A percentile compares a stretch with the other conserved stretches of the same genome.
Conservation (phyloP, 1,140 invertebrate species). For the Thaumatotibia leucotreta region DNA sequence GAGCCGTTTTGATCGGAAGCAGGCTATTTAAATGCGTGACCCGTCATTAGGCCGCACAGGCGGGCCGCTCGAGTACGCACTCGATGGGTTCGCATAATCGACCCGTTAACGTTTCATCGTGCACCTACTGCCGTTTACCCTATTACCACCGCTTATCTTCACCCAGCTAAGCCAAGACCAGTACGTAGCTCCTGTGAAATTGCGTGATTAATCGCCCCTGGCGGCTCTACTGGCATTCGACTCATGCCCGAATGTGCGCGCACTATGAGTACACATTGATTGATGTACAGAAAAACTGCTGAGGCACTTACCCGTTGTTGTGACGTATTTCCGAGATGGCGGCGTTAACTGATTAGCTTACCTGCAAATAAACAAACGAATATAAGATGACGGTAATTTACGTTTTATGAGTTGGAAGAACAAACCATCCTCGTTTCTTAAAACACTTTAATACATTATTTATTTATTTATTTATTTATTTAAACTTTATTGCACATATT, state of each 20-base stretch:
- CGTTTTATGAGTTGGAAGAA: no score
- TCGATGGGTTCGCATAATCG: conserved; percentile 61
- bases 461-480: no score
- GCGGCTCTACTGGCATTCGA: neutral
- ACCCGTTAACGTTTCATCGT: conserved; percentile 57
- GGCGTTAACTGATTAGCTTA: neutral
- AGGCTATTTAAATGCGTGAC: conserved; percentile 69
- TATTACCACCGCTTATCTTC: conserved; percentile 32
- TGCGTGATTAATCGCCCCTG: conserved; percentile 1
- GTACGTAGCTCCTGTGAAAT: neutral
- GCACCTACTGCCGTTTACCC: conserved; percentile 29
- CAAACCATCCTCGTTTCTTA: no score
- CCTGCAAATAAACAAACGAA: neutral
- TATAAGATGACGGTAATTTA: neutral
- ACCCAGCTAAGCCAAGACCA: conserved; percentile 2
- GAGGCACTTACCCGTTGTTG: neutral
- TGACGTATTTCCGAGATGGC: neutral
- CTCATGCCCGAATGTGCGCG: conserved; percentile 14
- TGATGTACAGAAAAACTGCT: neutral
- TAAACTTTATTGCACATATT: no score
- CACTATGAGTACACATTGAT: neutral
- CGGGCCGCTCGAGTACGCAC: conserved; percentile 42
- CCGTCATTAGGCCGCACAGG: conserved; percentile 57
- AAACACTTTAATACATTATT: no score
- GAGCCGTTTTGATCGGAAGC: conserved; percentile 46